A percentile compares a stretch with the other conserved stretches of the same genome.
Conservation (phyloP, 2,113 vertebrate species). For the Cebidichthys violaceus region DNA sequence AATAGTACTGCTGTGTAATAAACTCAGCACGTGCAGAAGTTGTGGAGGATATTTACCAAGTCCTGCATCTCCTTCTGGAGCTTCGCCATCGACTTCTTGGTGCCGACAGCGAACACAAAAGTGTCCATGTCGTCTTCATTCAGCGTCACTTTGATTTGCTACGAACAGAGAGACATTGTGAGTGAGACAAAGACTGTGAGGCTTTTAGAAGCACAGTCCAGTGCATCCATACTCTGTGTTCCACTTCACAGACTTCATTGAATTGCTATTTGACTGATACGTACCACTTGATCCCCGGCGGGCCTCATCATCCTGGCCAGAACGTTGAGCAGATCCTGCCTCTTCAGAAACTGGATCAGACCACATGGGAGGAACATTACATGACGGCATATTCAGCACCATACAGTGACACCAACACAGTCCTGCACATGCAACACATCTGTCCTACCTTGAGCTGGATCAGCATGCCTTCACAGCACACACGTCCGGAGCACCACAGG, state of each 20-base stretch:
- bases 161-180: background rate
- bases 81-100: conserved; percentile 92
- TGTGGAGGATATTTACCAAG: conserved; percentile 80
- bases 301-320: conserved; percentile 99
- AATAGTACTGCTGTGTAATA: background rate
- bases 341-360: conserved; percentile 92
- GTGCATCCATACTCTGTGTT: background rate
- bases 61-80: conserved; percentile 99
- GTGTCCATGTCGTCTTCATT: conserved; percentile 99
- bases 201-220: background rate
- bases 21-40: background rate
- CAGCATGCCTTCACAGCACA: conserved; percentile 99
- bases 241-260: background rate
- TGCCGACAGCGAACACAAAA: conserved; percentile 96
- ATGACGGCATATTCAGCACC: background rate
- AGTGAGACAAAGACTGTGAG: background rate
- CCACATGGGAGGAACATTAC: background rate
- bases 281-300: conserved; percentile 95
- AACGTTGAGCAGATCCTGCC: conserved; percentile 96
- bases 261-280: conserved; percentile 48
- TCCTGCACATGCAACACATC: rapidly evolving
- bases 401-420: background rate
- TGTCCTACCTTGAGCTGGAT: conserved; percentile 88
- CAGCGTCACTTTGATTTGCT: conserved; percentile 99
- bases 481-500: conserved; percentile 97